Evolutionary conservation across 2,113 vertebrate genomes (phyloP).

Genomic region (Collichthys lucidus): DNA sequence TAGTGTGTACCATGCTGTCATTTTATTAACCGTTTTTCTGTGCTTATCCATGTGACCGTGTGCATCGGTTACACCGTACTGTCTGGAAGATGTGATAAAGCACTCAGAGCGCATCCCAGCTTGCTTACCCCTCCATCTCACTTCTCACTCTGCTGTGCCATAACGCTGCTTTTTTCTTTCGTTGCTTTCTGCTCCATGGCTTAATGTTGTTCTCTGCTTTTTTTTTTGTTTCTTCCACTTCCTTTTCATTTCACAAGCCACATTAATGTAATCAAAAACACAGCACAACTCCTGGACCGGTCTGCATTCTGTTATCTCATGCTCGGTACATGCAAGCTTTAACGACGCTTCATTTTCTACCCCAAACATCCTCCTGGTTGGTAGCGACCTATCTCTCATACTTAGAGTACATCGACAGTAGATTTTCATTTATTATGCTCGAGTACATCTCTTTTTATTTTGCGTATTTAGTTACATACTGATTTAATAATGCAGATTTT

Average conservation of each 20-base stretch:
- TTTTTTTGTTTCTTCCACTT: constrained; percentile 44
- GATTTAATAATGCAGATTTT: neutral
- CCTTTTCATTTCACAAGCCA: constrained; percentile 11
- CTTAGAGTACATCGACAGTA: neutral
- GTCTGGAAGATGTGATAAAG: constrained; percentile 39
- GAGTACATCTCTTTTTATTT: constrained; percentile 10
- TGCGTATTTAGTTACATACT: neutral
- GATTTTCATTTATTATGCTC: constrained; percentile 6
- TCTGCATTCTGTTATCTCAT: constrained; percentile 8
- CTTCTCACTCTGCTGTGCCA: constrained; percentile 47
- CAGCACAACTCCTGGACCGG: neutral
- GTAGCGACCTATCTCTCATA: neutral
- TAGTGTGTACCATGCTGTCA: neutral
- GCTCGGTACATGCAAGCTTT: constrained; percentile 21
- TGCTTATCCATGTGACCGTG: constrained; percentile 2
- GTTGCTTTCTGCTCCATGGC: constrained; percentile 36
- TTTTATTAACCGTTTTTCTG: neutral
- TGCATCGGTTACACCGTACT: neutral
- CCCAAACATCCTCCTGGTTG: neutral
- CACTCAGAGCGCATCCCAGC: constrained; percentile 59
- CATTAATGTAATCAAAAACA: neutral
- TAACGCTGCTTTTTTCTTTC: constrained; percentile 23
- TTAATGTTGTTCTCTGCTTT: constrained; percentile 43
- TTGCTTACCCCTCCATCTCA: constrained; percentile 68
- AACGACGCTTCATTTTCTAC: constrained; percentile 5